phyloP scores from a whole-genome alignment of 2,113 vertebrate genomes.

The Coreoperca whiteheadi region DNA sequence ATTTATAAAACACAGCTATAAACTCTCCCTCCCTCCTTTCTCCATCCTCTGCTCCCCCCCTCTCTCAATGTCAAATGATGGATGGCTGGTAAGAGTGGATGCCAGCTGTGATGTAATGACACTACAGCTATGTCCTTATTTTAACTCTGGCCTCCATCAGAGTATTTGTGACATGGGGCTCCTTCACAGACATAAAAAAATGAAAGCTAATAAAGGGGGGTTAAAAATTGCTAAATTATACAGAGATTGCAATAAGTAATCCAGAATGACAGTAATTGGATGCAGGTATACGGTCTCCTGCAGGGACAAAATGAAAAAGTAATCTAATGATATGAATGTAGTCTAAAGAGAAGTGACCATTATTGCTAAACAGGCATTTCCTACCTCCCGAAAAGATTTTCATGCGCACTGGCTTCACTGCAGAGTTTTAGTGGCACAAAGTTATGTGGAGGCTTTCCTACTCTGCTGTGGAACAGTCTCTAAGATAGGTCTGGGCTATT shows the following conservation, averaged over 20 bases:
- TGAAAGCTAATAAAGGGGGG: constrained; percentile 20
- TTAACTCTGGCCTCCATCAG: constrained; percentile 46
- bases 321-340: constrained; percentile 18
- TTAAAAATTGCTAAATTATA: constrained; percentile 30
- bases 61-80: constrained; percentile 70
- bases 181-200: constrained; percentile 43
- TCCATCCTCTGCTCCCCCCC: not conserved
- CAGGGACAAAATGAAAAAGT: constrained; percentile 27
- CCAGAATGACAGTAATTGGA: constrained; percentile 44
- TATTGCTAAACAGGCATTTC: not conserved
- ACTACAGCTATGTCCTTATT: constrained; percentile 51
- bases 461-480: not conserved
- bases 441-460: not conserved
- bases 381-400: not conserved
- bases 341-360: not conserved
- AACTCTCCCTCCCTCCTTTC: constrained; percentile 41
- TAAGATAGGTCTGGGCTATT: not conserved
- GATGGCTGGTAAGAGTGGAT: constrained; percentile 53
- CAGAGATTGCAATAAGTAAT: constrained; percentile 31
- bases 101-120: constrained; percentile 77
- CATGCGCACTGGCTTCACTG: not conserved
- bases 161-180: constrained; percentile 47
- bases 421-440: not conserved
- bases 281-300: not conserved
- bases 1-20: constrained; percentile 75